phyloP scores from a whole-genome alignment of 2,888 invertebrate species.

The Folsomia manolachei region DNA sequence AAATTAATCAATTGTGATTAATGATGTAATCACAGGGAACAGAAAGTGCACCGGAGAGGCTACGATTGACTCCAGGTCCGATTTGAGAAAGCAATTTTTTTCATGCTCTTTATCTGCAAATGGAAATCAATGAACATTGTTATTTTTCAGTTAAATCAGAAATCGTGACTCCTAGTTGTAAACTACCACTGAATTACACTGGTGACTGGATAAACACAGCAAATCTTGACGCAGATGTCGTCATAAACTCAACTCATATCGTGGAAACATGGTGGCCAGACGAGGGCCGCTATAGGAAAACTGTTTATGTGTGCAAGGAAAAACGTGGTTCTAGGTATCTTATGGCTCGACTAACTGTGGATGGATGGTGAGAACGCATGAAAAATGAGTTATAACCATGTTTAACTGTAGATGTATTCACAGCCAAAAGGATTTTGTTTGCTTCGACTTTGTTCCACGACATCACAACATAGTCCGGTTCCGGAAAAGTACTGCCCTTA shows the following conservation, averaged over 20 bases:
- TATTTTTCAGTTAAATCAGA: constrained; percentile 67
- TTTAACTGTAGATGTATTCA: constrained; percentile 46
- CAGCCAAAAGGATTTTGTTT: constrained; percentile 94
- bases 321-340: constrained; percentile 85
- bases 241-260: constrained; percentile 93
- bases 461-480: constrained; percentile 95
- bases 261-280: constrained; percentile 94
- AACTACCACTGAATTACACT: constrained; percentile 87
- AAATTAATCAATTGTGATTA: too few relatives aligned
- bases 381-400: neutral
- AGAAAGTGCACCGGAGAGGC: constrained; percentile 87
- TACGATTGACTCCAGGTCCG: constrained; percentile 80
- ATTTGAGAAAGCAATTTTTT: constrained; percentile 52
- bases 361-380: constrained; percentile 69
- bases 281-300: constrained; percentile 78
- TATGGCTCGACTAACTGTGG: constrained; percentile 94
- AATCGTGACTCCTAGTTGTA: constrained; percentile 84
- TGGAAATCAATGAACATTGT: neutral
- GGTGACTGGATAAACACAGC: constrained; percentile 97
- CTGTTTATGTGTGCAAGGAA: constrained; percentile 92
- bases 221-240: constrained; percentile 90
- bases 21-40: too few relatives aligned
- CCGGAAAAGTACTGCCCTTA: constrained; percentile 81
- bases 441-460: constrained; percentile 90
- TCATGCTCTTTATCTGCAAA: neutral